Base-by-base conservation (phyloP, 1,140 invertebrate genomes). In the Euwallacea fornicatus region DNA sequence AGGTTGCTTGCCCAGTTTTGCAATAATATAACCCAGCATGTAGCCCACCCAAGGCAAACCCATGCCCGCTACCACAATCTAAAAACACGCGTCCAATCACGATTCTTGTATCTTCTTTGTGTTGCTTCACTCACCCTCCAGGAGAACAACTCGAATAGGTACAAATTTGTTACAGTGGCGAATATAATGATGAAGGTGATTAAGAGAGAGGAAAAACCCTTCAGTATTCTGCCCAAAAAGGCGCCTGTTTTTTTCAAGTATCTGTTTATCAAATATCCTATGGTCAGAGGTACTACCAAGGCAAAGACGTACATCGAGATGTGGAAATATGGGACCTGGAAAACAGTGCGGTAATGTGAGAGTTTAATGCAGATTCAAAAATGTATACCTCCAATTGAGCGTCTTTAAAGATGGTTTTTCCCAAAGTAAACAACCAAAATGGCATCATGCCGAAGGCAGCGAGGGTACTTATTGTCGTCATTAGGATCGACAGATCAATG, bases 381-480 rank as follows among this genome's bases (percentile, higher is more conserved):
- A 50, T 13, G 7, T 13, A 3, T 33, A 67, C 65, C 65, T 67
- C 65, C 13, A 67, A 33, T 6, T 72, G 71, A 9, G 69, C 73
- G 13, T 71, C 64, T n/a, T 85, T 82, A 77, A 95, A 93, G n/a
- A 97, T 83, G 74, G 73, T 42, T 76, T 85, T 86, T 0, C 96
- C 96, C 13, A 98, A 84, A 0, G 94, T 93, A 78, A 96, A 94
- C n/a, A 97, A 83, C 97, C 97, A 98, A 2, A 95, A 79, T 0
- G 96, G 96, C 86, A 99, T 96, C 83, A 96, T 92, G 8, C 69
- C 77, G 55, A 81, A 79, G 6, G 80, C 78, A 16, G 75, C 76
- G 6, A 81, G 71, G 9, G 76, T 81, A 69, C 93, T 93, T 60
- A 97, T 85, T 16, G 94, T 91, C 0, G 96, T 98, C 94, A 98